Evolutionary conservation across 2,888 invertebrate species (phyloP), one percentile per base, ranked within the genome.

Genomic region (Horisme vitalbata): DNA sequence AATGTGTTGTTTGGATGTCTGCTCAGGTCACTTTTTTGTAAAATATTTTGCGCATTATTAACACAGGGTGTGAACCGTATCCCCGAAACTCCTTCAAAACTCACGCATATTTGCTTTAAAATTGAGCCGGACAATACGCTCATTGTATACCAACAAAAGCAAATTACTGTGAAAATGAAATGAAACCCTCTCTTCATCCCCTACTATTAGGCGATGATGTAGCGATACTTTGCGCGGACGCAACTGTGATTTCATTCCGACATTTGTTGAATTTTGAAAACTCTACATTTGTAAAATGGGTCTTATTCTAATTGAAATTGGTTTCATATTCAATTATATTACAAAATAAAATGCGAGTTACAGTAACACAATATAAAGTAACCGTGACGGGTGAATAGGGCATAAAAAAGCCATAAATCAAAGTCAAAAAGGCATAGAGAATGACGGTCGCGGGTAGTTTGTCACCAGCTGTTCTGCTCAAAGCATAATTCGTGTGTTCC

Each of bases 391-490:
- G 78, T 87, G 89, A 88, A 89, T 87, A 81, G 83, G 71, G 82
- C 71, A 89, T 88, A 90, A 90, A 90, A 90, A 90, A 83, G 60
- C 63, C 78, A 90, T 90, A 90, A 90, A 90, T 90, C 90, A 90
- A 90, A 90, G 90, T 90, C 90, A 89, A 90, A 90, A 89, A 88
- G 89, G 90, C 89, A 86, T 83, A 85, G 82, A 84, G 84, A 90
- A 90, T 85, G 76, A 75, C 73, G 81, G 80, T 73, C 83, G 80
- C 82, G 82, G 76, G 78, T 70, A 74, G 55, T 79, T 76, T 79
- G 86, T 84, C 83, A 76, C 86, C 89, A 88, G 88, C 89, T 89
- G 88, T 76, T 72, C 55, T 57, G 58, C 57, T 70, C 78, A 74
- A 74, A 67, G 77, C 77, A 69, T 80, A 80, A 72, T 82, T 68